Conservation (phyloP, 2,113 vertebrate species). For the Gnathonemus echidnorhynchus region DNA sequence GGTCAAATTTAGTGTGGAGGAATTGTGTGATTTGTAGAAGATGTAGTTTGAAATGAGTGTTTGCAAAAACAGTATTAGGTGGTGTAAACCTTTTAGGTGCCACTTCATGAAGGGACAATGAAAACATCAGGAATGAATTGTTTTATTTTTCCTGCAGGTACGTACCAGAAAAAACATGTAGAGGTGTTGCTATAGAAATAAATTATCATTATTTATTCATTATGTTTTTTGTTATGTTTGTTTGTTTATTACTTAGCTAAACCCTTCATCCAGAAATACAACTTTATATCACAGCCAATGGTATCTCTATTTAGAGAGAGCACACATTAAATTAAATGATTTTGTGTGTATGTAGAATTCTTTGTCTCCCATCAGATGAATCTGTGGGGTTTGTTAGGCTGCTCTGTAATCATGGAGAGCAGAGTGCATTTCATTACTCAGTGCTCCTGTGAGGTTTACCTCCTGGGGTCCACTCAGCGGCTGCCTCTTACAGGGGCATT, state of each 20-base stretch:
- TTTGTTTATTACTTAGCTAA: neutral
- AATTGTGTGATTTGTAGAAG: neutral
- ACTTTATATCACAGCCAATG: neutral
- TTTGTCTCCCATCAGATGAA: neutral
- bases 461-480: neutral
- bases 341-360: neutral
- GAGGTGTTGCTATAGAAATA: neutral
- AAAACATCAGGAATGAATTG: neutral
- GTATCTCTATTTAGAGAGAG: neutral
- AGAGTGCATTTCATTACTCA: neutral
- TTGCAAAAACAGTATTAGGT: neutral
- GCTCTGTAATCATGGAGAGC: neutral
- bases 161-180: neutral
- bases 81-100: neutral
- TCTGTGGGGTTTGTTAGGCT: neutral
- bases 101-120: neutral
- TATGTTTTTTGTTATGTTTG: neutral
- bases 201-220: neutral
- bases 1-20: neutral
- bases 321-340: neutral
- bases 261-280: neutral
- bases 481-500: neutral
- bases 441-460: neutral
- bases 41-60: neutral
- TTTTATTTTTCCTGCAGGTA: neutral